Base-by-base conservation (phyloP, 1,140 invertebrate genomes). In the Nylanderia fulva region DNA sequence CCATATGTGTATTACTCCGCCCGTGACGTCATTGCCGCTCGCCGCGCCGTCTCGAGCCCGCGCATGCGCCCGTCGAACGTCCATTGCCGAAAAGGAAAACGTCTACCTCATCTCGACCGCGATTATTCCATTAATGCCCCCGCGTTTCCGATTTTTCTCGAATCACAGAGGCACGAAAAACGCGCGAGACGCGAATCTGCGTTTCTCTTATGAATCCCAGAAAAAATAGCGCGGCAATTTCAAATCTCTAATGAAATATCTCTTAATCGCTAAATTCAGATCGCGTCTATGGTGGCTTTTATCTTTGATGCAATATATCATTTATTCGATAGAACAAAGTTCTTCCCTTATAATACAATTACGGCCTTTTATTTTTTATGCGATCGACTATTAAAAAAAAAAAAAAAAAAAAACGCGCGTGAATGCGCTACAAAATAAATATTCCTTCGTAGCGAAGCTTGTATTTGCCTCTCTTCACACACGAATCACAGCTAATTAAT, bases 1-100 rank as follows among this genome's bases (percentile, higher is more conserved):
- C 82, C 89, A 88, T n/a, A n/a, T 88, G 88, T 90, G 89, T 90
- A 90, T 90, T 90, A 90, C 88, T 90, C 86, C 89, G 89, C 89
- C 66, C 66, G 88, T 87, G 89, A 90, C 88, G 86, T 90, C 88
- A 89, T 79, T 42, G 52, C 69, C 54, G 54, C 82, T 80, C 21
- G 58, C 33, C 45, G 68, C 56, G 24, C 45, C 21, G 58, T 33
- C 45, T 61, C 56, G 24, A 29, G 48, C 71, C 48, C 54, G 6
- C 2, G 29, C 63, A 8, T n/a, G n/a, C 29, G 21, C 42, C 39
- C 72, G 42, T 8, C 54, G 54, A 42, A 45, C 42, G 15, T 29
- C n/a, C 33, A n/a, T n/a, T n/a, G n/a, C n/a, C n/a, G n/a, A n/a
- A n/a, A n/a, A n/a, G n/a, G n/a, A n/a, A n/a, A n/a, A n/a, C n/a